phyloP scores from a whole-genome alignment of 2,797 vertebrate genomes.

The Spheniscus humboldti region DNA sequence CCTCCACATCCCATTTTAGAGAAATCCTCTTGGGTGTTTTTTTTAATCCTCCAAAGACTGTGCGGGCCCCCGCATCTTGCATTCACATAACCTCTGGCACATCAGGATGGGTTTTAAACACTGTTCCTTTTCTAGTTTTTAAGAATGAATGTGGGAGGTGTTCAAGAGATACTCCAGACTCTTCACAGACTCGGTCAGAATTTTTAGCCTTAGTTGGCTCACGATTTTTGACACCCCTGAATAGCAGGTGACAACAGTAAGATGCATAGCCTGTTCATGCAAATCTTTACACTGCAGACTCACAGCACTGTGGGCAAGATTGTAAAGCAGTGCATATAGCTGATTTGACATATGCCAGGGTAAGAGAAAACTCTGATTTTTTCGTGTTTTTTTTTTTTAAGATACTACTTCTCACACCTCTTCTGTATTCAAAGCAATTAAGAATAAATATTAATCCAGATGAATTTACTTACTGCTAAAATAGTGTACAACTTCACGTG shows the following conservation, averaged over 20 bases:
- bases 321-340: not conserved
- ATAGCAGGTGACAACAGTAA: not conserved
- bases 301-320: not conserved
- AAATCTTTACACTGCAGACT: not conserved
- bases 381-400: not conserved
- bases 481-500: not conserved
- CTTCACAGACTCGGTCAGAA: not conserved
- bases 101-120: not conserved
- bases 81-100: not conserved
- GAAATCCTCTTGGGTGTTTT: not conserved
- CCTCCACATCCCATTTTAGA: not conserved
- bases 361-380: not conserved
- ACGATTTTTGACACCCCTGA: not conserved
- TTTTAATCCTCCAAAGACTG: not conserved
- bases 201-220: not conserved
- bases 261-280: not conserved
- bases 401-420: not conserved
- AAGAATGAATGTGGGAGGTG: not conserved
- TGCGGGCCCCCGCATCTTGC: accelerated
- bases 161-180: not conserved
- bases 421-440: not conserved
- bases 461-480: not conserved
- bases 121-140: not conserved
- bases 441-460: not conserved
- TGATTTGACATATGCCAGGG: not conserved